Base-by-base conservation (phyloP, 2,113 vertebrate species). In the Periophthalmus modestus region DNA sequence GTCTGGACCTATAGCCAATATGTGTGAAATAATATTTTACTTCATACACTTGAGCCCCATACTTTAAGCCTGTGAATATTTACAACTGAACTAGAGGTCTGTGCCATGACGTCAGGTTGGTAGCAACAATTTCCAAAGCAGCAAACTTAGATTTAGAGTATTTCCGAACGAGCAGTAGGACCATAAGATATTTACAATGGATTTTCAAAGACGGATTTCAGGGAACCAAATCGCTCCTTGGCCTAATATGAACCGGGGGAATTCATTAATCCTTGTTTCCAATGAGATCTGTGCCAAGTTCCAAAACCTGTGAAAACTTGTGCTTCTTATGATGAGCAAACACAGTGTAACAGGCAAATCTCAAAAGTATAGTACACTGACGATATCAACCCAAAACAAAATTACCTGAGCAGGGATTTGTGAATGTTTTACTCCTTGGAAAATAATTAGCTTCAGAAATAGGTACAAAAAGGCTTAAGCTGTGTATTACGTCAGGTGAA, bases 241-340 rank as follows among this genome's bases (percentile, higher is more conserved):
- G 13, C 57, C 57, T 59, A 59, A 59, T 59, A 65, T 74, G 66
- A 68, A 90, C 73, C 85, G 66, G 19, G 77, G 82, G 78, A 88
- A 88, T 90, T 88, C 70, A 85, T 89, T 87, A 69, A 89, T 89
- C 85, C 81, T 85, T 24, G 79, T 68, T 83, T 88, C 50, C 57
- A 74, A 67, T 23, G 59, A 71, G 78, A 71, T 63, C 28, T 68
- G 74, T 80, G 79, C 84, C 84, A 85, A 77, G 68, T 81, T 77
- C n/a, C 73, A 52, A 73, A 79, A 77, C 77, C 62, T 80, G 73
- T 81, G 61, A 85, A 77, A 80, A 78, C 66, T 66, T 71, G 33
- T 68, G 77, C 16, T 68, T 68, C 62, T 78, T 75, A 78, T 76
- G 68, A 73, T 74, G 74, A 14, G 69, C 52, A 39, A 63, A n/a